phyloP scores from a whole-genome alignment of 2,113 vertebrate species.

The Nesoenas mayeri region DNA sequence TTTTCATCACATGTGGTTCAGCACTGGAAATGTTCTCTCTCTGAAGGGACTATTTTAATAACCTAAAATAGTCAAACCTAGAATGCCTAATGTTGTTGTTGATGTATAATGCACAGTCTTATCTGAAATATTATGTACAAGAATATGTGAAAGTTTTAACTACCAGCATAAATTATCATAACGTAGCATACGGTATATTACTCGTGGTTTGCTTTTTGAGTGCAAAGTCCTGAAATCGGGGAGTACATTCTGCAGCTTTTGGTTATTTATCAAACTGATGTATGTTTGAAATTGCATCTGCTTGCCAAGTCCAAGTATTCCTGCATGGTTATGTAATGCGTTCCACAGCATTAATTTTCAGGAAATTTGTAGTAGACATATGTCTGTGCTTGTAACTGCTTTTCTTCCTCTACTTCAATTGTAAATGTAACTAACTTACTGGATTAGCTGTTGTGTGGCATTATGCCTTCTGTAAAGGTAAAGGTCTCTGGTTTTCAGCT shows the following conservation, averaged over 20 bases:
- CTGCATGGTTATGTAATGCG: neutral
- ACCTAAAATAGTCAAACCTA: neutral
- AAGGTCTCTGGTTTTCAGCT: neutral
- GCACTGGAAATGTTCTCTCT: neutral
- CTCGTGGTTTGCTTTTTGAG: neutral
- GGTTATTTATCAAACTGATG: neutral
- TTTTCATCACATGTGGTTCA: neutral
- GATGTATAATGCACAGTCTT: neutral
- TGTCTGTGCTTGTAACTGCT: neutral
- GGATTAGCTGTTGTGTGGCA: neutral
- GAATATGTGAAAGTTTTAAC: neutral
- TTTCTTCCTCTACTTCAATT: neutral
- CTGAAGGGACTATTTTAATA: neutral
- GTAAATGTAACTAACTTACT: neutral
- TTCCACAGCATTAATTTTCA: neutral
- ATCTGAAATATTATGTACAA: neutral
- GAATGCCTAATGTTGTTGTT: neutral
- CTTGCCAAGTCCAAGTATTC: neutral
- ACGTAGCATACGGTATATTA: neutral
- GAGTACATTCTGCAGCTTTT: neutral
- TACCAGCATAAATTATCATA: neutral
- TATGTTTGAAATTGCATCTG: neutral
- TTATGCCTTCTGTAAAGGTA: neutral
- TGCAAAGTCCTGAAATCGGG: neutral
- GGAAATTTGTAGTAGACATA: neutral